phyloP scores from a whole-genome alignment of 1,140 invertebrate genomes.

The Arctopsyche grandis region DNA sequence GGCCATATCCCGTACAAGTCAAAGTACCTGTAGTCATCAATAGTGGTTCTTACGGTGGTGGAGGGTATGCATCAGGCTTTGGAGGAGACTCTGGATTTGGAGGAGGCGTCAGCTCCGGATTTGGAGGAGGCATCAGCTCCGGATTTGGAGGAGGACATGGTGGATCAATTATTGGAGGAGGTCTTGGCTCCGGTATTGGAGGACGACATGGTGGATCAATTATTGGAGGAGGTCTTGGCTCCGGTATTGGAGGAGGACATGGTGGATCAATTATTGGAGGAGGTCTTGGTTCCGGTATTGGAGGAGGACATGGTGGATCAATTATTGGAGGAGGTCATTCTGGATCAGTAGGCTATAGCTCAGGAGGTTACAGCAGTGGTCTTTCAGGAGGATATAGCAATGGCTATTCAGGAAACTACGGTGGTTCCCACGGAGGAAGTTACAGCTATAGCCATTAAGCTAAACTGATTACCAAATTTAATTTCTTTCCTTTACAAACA shows the following conservation, averaged over 20 bases:
- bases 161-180: neutral
- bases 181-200: neutral
- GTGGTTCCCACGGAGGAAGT: conserved; percentile 48
- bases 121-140: neutral
- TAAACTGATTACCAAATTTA: conserved; percentile 52
- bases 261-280: conserved; percentile 30
- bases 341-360: conserved; percentile 61
- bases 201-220: neutral
- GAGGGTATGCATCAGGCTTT: neutral
- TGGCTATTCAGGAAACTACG: conserved; percentile 37
- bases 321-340: conserved; percentile 50
- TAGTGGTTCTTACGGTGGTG: neutral
- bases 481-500: neutral
- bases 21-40: conserved; percentile 65
- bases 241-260: neutral
- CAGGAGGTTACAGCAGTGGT: conserved; percentile 30
- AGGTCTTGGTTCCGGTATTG: neutral
- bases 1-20: conserved; percentile 68
- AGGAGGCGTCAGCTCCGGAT: neutral
- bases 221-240: neutral
- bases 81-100: neutral
- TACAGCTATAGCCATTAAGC: neutral
- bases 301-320: neutral
- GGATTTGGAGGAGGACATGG: neutral
- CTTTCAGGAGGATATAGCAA: conserved; percentile 38